These are phyloP conservation scores for Trichopoda pennipes DNA, from an alignment of 2,888 invertebrate species.

Conservation along the genomic window DNA sequence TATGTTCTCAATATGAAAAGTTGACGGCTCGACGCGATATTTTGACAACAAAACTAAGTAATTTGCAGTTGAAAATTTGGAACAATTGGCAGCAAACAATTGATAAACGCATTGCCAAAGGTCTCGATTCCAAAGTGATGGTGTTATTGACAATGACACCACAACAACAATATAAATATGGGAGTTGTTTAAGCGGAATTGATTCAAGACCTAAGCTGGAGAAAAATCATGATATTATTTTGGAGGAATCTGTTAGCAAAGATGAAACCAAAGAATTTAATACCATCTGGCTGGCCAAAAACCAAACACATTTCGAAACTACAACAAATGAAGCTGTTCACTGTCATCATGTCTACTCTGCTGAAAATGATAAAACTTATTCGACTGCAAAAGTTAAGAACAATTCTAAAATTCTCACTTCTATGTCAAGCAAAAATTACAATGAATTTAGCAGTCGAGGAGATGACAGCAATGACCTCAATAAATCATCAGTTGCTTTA, in stretches of 20 bases:
- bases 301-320: slow-evolving; percentile 14
- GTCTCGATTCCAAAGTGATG: slow-evolving; percentile 77
- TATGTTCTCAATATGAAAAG: slow-evolving; percentile 69
- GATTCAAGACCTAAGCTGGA: slow-evolving; percentile 4
- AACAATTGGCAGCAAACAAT: slow-evolving; percentile 82
- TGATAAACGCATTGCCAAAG: slow-evolving; percentile 81
- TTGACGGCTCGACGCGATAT: slow-evolving; percentile 75
- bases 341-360: slow-evolving; percentile 22
- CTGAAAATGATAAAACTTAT: slow-evolving; percentile 19
- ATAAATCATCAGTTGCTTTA: slow-evolving; percentile 59
- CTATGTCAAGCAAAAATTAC: neutral
- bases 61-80: slow-evolving; percentile 82
- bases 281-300: slow-evolving; percentile 52
- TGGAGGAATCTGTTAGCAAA: neutral
- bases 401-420: neutral
- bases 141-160: slow-evolving; percentile 32
- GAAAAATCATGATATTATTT: neutral
- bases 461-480: slow-evolving; percentile 20
- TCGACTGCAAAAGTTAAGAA: neutral
- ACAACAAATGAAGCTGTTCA: slow-evolving; percentile 14
- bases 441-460: neutral
- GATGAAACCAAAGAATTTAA: slow-evolving; percentile 23
- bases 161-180: slow-evolving; percentile 17
- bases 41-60: slow-evolving; percentile 79
- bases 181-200: slow-evolving; percentile 2